phyloP scores from a whole-genome alignment of 2,797 vertebrate species.

The Galagoides demidoff region DNA sequence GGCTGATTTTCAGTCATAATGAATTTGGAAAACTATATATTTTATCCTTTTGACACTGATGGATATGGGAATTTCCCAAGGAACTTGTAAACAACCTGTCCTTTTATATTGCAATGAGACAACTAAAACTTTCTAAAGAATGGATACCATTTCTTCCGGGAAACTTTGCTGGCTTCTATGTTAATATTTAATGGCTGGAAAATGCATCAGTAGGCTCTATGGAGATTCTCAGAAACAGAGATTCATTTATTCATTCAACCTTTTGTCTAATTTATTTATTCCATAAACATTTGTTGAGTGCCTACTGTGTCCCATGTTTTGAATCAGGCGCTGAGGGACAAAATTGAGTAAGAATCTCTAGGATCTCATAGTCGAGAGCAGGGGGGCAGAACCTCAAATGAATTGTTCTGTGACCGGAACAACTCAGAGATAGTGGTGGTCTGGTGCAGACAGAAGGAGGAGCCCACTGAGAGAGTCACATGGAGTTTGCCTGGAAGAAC shows the following conservation, averaged over 20 bases:
- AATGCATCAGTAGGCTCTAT: constrained; percentile 26
- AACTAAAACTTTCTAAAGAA: constrained; percentile 41
- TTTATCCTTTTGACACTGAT: background rate
- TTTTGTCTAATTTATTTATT: constrained; percentile 40
- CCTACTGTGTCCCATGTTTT: constrained; percentile 1
- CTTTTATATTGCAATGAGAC: background rate
- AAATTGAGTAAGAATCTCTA: background rate
- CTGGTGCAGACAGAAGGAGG: background rate
- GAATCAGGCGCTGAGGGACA: background rate
- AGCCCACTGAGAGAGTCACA: background rate
- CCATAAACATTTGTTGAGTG: background rate
- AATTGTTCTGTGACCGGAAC: background rate
- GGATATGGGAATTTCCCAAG: background rate
- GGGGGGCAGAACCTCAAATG: background rate
- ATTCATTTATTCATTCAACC: constrained; percentile 41
- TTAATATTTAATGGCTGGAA: constrained; percentile 74
- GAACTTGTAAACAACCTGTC: constrained; percentile 15
- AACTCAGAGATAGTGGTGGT: background rate
- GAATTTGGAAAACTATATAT: background rate
- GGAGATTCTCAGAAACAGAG: constrained; percentile 52
- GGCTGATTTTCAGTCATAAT: background rate
- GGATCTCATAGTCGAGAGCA: background rate
- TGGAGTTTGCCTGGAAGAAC: background rate
- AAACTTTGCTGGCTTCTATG: constrained; percentile 45
- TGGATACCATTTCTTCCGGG: constrained; percentile 23